phyloP scores from a whole-genome alignment of 2,888 invertebrate species.

The Trichopria drosophilae region DNA sequence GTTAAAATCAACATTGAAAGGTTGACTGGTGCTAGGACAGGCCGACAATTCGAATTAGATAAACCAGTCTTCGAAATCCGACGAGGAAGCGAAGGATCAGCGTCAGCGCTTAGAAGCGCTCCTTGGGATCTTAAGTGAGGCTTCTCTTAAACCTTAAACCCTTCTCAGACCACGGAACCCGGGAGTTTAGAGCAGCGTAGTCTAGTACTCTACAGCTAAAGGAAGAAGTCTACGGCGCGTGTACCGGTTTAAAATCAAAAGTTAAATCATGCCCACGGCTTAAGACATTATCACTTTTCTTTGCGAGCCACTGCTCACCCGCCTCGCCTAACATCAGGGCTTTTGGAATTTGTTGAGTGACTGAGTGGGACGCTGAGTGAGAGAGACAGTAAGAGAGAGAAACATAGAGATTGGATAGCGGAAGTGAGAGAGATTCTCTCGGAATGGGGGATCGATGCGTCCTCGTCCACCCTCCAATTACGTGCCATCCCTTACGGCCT shows the following conservation, averaged over 20 bases:
- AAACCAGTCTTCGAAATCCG: slow-evolving; percentile 51
- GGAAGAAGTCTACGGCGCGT: slow-evolving; percentile 36
- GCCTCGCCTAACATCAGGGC: too few species aligned
- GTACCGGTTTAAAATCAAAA: slow-evolving; percentile 49
- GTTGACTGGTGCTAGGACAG: slow-evolving; percentile 38
- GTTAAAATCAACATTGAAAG: background rate
- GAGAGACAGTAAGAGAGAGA: slow-evolving; percentile 27
- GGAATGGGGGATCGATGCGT: slow-evolving; percentile 50
- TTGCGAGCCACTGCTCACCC: slow-evolving; percentile 50
- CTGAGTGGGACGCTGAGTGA: slow-evolving; percentile 21
- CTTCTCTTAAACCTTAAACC: slow-evolving; percentile 56
- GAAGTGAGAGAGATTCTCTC: slow-evolving; percentile 40
- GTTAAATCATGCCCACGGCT: slow-evolving; percentile 63
- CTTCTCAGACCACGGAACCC: slow-evolving; percentile 48
- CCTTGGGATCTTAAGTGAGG: slow-evolving; percentile 48
- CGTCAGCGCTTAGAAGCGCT: slow-evolving; percentile 48
- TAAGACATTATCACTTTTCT: slow-evolving; percentile 73
- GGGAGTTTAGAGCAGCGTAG: slow-evolving; percentile 52
- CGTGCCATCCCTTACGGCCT: slow-evolving; percentile 51
- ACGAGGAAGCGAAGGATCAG: slow-evolving; percentile 52
- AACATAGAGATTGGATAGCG: slow-evolving; percentile 21
- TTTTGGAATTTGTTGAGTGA: slow-evolving; percentile 31
- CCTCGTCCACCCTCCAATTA: slow-evolving; percentile 53
- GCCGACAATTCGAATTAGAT: slow-evolving; percentile 56
- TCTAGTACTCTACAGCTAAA: slow-evolving; percentile 31